Conservation (phyloP, 2,113 vertebrate species). For the Istiophorus platypterus region DNA sequence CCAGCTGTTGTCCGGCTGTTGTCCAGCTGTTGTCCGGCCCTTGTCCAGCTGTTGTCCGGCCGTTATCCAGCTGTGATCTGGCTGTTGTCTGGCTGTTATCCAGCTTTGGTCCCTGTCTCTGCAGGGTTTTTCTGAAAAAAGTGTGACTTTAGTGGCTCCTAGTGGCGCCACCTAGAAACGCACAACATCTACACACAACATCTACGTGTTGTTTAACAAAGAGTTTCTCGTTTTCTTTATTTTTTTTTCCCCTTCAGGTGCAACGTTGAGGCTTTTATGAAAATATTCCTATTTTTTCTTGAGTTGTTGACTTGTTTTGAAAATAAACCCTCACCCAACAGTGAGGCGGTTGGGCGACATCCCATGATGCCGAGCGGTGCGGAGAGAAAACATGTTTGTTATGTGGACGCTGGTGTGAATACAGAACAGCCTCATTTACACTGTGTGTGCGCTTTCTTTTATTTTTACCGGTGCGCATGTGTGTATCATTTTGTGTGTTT, state of each 20-base stretch:
- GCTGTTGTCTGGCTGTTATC: no score
- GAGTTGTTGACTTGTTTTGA: slow-evolving; percentile 1
- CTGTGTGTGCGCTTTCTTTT: neutral
- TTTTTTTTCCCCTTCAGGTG: no score
- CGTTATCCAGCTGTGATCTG: no score
- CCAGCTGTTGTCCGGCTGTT: no score
- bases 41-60: no score
- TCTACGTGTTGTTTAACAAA: neutral
- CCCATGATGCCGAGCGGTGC: slow-evolving; percentile 28
- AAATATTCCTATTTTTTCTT: neutral
- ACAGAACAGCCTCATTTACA: slow-evolving; percentile 9
- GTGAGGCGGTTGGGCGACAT: neutral
- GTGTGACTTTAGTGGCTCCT: neutral
- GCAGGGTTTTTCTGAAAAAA: no score
- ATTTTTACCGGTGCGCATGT: neutral
- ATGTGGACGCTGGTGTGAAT: slow-evolving; percentile 6
- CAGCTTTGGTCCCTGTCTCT: no score
- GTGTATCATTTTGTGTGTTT: slow-evolving; percentile 2
- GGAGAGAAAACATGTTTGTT: slow-evolving; percentile 34
- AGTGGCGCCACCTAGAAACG: neutral
- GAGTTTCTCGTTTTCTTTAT: no score
- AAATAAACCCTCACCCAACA: neutral
- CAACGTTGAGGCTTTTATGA: no score
- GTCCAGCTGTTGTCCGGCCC: no score
- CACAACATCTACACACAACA: no score